These are phyloP conservation scores for Martes martes DNA, from an alignment of 2,113 vertebrate species.

Conservation along the genomic window DNA sequence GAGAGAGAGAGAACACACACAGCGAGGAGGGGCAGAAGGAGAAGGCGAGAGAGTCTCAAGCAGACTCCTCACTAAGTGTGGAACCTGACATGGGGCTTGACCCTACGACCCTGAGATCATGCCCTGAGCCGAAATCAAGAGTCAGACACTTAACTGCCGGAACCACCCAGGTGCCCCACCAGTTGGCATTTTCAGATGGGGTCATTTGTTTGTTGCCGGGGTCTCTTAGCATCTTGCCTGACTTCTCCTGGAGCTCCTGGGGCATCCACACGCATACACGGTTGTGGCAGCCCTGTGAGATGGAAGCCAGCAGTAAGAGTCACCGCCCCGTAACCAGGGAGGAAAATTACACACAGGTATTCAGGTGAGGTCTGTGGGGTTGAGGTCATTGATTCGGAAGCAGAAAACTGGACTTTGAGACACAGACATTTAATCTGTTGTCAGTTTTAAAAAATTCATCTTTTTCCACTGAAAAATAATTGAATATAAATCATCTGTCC, in stretches of 20 bases:
- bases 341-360: neutral
- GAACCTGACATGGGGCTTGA: neutral
- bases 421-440: neutral
- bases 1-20: neutral
- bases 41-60: neutral
- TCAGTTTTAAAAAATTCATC: neutral
- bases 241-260: neutral
- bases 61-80: neutral
- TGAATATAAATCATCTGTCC: neutral
- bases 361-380: neutral
- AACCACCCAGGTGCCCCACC: neutral
- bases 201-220: neutral
- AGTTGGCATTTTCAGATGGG: neutral
- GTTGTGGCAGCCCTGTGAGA: neutral
- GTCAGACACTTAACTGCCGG: neutral
- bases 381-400: neutral
- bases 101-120: neutral
- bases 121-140: neutral
- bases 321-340: neutral
- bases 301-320: neutral
- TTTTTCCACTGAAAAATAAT: neutral
- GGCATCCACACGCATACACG: fast-evolving
- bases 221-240: neutral
- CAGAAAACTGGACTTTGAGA: neutral
- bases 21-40: no score